Evolutionary conservation across 2,113 vertebrate species (phyloP).

Genomic region (Rhinolophus ferrumequinum): DNA sequence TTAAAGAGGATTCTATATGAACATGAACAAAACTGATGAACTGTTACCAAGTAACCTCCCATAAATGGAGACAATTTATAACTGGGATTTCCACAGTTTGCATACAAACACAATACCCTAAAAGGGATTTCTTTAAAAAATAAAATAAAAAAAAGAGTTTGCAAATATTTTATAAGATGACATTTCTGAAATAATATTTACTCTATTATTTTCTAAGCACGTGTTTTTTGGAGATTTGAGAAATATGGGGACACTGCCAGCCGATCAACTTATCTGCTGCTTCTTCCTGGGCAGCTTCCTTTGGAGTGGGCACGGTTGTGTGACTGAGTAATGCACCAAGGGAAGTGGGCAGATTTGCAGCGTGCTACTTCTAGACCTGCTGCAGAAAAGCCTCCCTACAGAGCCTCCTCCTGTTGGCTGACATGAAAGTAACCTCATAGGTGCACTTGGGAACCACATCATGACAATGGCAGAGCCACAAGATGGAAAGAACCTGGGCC

Average conservation of each 20-base stretch:
- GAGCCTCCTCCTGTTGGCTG: not conserved
- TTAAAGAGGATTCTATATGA: not conserved
- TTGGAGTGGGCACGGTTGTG: not conserved
- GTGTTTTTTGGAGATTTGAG: not conserved
- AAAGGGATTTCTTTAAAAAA: not conserved
- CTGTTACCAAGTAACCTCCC: not conserved
- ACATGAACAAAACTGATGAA: not conserved
- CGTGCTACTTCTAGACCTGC: not conserved
- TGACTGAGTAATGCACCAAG: rapidly evolving
- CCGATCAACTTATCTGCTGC: not conserved
- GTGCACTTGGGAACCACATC: not conserved
- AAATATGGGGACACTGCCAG: not conserved
- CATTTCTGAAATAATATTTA: not conserved
- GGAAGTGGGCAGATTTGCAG: not conserved
- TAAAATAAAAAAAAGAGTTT: not conserved
- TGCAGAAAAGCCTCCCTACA: not conserved
- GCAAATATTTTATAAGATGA: not conserved
- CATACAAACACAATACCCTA: not conserved
- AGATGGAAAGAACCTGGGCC: not conserved
- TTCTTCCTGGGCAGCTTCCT: not conserved
- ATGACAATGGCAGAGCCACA: not conserved
- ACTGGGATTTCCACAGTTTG: not conserved
- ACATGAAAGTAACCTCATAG: not conserved
- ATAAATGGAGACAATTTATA: not conserved
- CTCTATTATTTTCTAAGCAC: not conserved